A percentile compares a stretch with the other conserved stretches of the same genome.
These are phyloP conservation scores for Nymphalis c-album DNA, from an alignment of 2,888 invertebrate species.

Conservation along the genomic window DNA sequence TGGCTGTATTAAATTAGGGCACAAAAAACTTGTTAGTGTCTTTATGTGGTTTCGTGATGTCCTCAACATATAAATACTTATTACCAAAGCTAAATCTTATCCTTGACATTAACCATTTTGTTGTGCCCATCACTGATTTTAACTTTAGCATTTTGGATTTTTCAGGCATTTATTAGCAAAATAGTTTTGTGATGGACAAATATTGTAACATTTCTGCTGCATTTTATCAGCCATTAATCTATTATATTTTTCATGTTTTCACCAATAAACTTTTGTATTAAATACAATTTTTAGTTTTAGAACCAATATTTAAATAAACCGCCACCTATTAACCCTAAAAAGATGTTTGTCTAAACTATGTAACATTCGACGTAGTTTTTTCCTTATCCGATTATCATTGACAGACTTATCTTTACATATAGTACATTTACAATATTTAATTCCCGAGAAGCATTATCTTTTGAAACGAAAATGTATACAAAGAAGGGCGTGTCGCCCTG, in stretches of 20 bases:
- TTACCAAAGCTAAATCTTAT: conserved; percentile 70
- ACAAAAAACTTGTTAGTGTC: conserved; percentile 81
- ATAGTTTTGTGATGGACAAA: conserved; percentile 79
- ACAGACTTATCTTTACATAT: neutral
- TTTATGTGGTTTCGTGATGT: conserved; percentile 72
- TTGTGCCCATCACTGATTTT: conserved; percentile 73
- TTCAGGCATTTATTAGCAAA: conserved; percentile 81
- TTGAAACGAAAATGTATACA: no score
- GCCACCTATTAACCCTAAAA: conserved; percentile 75
- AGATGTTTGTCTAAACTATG: conserved; percentile 61
- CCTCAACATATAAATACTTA: conserved; percentile 58
- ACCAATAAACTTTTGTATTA: conserved; percentile 82
- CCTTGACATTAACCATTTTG: conserved; percentile 78
- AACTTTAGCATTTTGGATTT: conserved; percentile 73
- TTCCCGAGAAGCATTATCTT: no score
- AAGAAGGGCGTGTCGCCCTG: no score
- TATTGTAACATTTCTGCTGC: conserved; percentile 82
- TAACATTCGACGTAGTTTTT: conserved; percentile 39
- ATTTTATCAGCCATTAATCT: conserved; percentile 82
- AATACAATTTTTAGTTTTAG: conserved; percentile 82
- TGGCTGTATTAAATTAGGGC: conserved; percentile 77
- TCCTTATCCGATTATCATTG: conserved; percentile 26
- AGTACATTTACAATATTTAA: no score
- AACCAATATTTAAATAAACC: conserved; percentile 79
- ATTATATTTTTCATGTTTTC: conserved; percentile 83